Evolutionary conservation across 2,113 vertebrate genomes (phyloP).

Genomic region (Campylorhamphus procurvoides): DNA sequence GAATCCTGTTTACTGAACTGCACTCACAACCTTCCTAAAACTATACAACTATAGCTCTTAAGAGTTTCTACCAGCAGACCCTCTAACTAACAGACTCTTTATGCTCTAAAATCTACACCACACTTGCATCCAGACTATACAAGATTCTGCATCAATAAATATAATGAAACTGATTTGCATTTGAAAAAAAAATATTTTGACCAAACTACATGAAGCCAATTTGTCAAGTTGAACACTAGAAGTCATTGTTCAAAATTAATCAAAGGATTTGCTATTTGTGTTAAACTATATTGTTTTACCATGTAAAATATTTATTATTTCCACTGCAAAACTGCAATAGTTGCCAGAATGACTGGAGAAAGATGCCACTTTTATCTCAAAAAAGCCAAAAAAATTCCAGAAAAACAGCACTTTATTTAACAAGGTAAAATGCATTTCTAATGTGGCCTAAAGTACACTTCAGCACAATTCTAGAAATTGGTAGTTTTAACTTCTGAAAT

Average conservation of each 20-base stretch:
- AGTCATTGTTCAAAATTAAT: background rate
- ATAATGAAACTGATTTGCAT: constrained; percentile 33
- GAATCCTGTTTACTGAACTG: constrained; percentile 74
- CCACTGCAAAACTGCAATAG: background rate
- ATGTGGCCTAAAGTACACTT: background rate
- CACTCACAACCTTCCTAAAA: constrained; percentile 74
- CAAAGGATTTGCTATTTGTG: background rate
- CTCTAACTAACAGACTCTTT: constrained; percentile 70
- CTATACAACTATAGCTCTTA: constrained; percentile 68
- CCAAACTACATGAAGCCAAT: constrained; percentile 33
- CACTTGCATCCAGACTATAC: constrained; percentile 88
- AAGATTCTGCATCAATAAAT: constrained; percentile 66
- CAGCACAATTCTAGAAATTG: background rate
- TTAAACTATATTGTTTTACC: background rate
- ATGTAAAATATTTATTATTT: background rate
- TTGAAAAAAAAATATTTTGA: constrained; percentile 60
- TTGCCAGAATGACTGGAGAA: background rate
- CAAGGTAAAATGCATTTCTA: background rate
- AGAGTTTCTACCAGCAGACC: constrained; percentile 69
- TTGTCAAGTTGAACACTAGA: background rate
- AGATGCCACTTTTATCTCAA: background rate
- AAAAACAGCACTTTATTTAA: background rate
- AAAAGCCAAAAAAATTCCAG: background rate
- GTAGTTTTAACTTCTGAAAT: background rate
- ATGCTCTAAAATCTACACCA: constrained; percentile 77